Conservation (phyloP, 2,888 invertebrate species). For the Caenorhabditis drosophilae region DNA sequence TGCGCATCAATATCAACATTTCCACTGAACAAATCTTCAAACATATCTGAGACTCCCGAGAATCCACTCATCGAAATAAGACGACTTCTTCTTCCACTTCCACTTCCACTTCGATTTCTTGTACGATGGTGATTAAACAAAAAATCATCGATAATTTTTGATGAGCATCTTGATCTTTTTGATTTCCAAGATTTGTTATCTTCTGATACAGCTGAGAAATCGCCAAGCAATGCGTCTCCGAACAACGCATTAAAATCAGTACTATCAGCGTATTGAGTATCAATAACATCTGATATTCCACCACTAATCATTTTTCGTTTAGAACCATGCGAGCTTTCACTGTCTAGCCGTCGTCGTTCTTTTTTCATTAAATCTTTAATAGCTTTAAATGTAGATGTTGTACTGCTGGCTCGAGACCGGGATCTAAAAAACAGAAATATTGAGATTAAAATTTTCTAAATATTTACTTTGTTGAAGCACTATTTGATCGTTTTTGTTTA, state of each 20-base stretch:
- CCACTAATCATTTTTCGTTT: constrained; percentile 24
- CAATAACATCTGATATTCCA: constrained; percentile 8
- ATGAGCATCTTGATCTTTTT: constrained; percentile 40
- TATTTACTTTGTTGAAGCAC: constrained; percentile 36
- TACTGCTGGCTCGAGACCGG: constrained; percentile 46
- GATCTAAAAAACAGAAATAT: constrained; percentile 24
- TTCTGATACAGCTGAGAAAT: constrained; percentile 20
- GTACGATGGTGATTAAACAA: constrained; percentile 11
- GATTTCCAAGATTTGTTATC: constrained; percentile 48
- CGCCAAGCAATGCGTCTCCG: constrained; percentile 27
- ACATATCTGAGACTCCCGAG: constrained; percentile 50
- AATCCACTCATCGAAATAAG: constrained; percentile 44
- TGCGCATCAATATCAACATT: constrained; percentile 23
- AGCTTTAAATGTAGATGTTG: constrained; percentile 36
- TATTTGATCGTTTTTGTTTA: constrained; percentile 26
- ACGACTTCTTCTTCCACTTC: constrained; percentile 29
- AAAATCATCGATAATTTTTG: constrained; percentile 43
- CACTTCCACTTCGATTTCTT: constrained; percentile 36
- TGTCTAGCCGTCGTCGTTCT: constrained; percentile 28
- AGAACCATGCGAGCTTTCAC: constrained; percentile 40
- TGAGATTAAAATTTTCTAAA: background rate
- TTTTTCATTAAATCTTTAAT: constrained; percentile 23
- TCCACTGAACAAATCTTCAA: constrained; percentile 45
- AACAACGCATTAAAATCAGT: constrained; percentile 33
- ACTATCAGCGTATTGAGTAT: constrained; percentile 23